These are phyloP conservation scores for Morpho deidamia DNA, from an alignment of 2,888 invertebrate species.

Conservation along the genomic window DNA sequence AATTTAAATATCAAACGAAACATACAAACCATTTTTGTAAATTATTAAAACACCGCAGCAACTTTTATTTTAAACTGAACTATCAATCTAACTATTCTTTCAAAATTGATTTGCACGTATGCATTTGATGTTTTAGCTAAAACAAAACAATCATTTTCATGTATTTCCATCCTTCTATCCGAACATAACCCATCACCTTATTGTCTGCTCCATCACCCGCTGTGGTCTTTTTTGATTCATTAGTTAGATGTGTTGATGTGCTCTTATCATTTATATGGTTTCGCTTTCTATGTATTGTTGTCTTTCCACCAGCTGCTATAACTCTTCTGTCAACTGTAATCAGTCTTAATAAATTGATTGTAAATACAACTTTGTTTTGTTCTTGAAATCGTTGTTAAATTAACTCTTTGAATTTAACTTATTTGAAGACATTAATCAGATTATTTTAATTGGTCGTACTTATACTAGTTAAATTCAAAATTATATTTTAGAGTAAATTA, in stretches of 20 bases:
- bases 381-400: not conserved
- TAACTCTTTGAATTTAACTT: too few relatives aligned
- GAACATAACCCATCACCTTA: constrained; percentile 35
- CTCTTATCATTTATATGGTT: constrained; percentile 46
- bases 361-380: not conserved
- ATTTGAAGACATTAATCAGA: too few relatives aligned
- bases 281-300: constrained; percentile 46
- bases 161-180: constrained; percentile 37
- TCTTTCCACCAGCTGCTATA: constrained; percentile 49
- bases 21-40: not conserved
- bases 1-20: not conserved
- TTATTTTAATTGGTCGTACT: too few relatives aligned
- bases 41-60: constrained; percentile 6
- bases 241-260: constrained; percentile 59
- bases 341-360: not conserved
- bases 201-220: constrained; percentile 41
- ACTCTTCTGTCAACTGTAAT: constrained; percentile 2
- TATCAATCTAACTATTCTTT: constrained; percentile 6
- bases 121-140: constrained; percentile 12
- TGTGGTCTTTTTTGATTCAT: constrained; percentile 65
- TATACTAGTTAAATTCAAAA: too few relatives aligned
- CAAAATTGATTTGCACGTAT: constrained; percentile 17
- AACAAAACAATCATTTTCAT: constrained; percentile 10
- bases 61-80: constrained; percentile 6
- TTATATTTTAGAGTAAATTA: too few relatives aligned